Conservation (phyloP, 2,888 invertebrate genomes). For the Atrina japonica region DNA sequence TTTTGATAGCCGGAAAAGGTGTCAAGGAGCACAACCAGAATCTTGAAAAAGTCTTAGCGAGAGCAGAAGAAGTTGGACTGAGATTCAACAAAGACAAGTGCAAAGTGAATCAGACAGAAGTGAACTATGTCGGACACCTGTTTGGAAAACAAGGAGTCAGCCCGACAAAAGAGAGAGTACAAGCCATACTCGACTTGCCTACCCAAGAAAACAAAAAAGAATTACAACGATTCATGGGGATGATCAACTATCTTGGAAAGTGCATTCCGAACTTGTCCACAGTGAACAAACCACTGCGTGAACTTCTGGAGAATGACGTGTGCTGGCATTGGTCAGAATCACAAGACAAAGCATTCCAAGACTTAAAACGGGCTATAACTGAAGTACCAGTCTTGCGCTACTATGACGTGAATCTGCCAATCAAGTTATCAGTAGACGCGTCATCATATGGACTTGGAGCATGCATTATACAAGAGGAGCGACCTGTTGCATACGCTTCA, state of each 20-base stretch:
- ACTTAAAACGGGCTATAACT: not conserved
- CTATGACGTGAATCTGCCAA: conserved; percentile 39
- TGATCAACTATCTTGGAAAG: conserved; percentile 55
- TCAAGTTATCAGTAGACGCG: conserved; percentile 54
- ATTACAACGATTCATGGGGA: conserved; percentile 47
- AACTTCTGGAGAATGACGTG: conserved; percentile 35
- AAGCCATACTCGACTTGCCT: conserved; percentile 42
- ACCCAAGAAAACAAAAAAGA: conserved; percentile 46
- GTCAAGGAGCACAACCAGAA: conserved; percentile 33
- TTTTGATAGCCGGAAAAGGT: conserved; percentile 37
- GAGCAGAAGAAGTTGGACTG: conserved; percentile 24
- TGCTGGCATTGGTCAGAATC: conserved; percentile 36
- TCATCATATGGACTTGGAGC: conserved; percentile 55
- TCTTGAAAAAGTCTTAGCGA: conserved; percentile 29
- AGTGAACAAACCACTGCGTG: conserved; percentile 25
- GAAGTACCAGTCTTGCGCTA: conserved; percentile 43
- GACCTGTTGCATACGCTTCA: conserved; percentile 58
- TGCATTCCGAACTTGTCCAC: conserved; percentile 49
- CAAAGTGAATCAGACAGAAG: conserved; percentile 25
- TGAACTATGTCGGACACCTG: conserved; percentile 49
- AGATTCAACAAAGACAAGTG: conserved; percentile 33
- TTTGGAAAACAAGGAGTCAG: conserved; percentile 45
- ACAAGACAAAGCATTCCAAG: conserved; percentile 7
- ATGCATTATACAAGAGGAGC: conserved; percentile 53
- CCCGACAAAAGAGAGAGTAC: conserved; percentile 43